Base-by-base conservation (phyloP, 2,888 invertebrate species). In the Cheilosia scutellata region DNA sequence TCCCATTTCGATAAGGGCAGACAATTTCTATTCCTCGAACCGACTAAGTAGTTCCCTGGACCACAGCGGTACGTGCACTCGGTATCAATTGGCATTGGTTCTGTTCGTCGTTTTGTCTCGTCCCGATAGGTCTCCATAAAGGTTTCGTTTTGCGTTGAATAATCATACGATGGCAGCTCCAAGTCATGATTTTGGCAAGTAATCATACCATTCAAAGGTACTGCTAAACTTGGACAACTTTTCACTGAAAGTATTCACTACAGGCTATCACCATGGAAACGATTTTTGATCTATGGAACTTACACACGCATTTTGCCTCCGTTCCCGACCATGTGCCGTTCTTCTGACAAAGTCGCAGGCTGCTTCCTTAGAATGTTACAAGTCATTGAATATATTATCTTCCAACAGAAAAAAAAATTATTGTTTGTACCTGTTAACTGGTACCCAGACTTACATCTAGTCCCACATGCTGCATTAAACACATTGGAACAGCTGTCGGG, bases 1-100 rank as follows among this genome's bases (percentile, higher is more conserved):
- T 95, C 95, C 96, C 96, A 96, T 89, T 94, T 93, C 0, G 95
- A 94, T 55, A 95, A 92, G 0, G 95, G 95, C 55, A 96, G 91
- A 89, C 96, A 96, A 33, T 94, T 94, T 47, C 95, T 91, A 83
- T 93, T 93, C 83, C 93, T 93, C 16, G 95, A 95, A 0, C 95
- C 95, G 25, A 95, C 94, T 58, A 95, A 91, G 87, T 94, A 93
- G 89, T 93, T 94, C 0, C 95, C 95, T n/a, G 92, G 92, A 75
- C 94, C 93, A 89, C 96, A 96, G 13, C 93, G 93, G 89, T 95
- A 95, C 42, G 93, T 93, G 88, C 96, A 96, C 57, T 94, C 94
- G 0, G 95, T 95, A 88, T 95, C 95, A 65, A 95, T 95, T 11
- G 94, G 94, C 89, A 93, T 90, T 16, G 89, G 88, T 66, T 88